A percentile compares a stretch with the other conserved stretches of the same genome.
Conservation (phyloP, 2,888 invertebrate genomes). For the Melieria crassipennis region DNA sequence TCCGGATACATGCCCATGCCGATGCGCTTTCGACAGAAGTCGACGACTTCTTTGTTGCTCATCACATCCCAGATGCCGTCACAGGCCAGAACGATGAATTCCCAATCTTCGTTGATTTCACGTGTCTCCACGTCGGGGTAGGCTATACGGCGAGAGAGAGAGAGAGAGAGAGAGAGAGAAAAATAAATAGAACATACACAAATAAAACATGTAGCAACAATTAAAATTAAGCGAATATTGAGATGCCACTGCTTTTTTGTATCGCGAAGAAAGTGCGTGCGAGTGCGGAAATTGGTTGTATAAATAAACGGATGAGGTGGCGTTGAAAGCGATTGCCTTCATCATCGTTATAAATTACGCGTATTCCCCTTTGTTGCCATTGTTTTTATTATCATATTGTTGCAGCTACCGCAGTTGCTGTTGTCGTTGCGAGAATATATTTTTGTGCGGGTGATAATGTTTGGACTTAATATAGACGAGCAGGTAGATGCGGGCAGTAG, state of each 20-base stretch:
- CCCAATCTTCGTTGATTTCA: slow-evolving; percentile 87
- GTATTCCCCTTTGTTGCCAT: not conserved
- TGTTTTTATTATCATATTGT: too few relatives aligned
- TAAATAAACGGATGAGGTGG: slow-evolving; percentile 11
- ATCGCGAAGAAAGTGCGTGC: slow-evolving; percentile 14
- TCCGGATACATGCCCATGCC: slow-evolving; percentile 88
- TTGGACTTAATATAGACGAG: not conserved
- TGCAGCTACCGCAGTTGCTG: too few relatives aligned
- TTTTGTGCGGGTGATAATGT: slow-evolving; percentile 28
- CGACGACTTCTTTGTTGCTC: slow-evolving; percentile 91
- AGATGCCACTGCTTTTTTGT: not conserved
- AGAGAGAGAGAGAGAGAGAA: slow-evolving; percentile 1
- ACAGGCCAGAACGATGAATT: slow-evolving; percentile 96
- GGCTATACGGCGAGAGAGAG: slow-evolving; percentile 69
- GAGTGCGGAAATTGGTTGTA: not conserved
- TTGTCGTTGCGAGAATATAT: not conserved
- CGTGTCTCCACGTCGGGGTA: slow-evolving; percentile 90
- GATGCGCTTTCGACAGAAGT: slow-evolving; percentile 87
- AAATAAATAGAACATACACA: slow-evolving; percentile 6
- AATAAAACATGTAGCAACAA: slow-evolving; percentile 14
- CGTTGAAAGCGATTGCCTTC: slow-evolving; percentile 27
- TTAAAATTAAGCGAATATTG: not conserved
- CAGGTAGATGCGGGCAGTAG: too few relatives aligned
- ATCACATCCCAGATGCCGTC: slow-evolving; percentile 99
- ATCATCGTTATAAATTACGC: slow-evolving; percentile 21